Percentiles rank a stretch among this genome's conserved stretches.
Conservation (phyloP, 2,113 vertebrate genomes). For the Mesembrinibis cayennensis region DNA sequence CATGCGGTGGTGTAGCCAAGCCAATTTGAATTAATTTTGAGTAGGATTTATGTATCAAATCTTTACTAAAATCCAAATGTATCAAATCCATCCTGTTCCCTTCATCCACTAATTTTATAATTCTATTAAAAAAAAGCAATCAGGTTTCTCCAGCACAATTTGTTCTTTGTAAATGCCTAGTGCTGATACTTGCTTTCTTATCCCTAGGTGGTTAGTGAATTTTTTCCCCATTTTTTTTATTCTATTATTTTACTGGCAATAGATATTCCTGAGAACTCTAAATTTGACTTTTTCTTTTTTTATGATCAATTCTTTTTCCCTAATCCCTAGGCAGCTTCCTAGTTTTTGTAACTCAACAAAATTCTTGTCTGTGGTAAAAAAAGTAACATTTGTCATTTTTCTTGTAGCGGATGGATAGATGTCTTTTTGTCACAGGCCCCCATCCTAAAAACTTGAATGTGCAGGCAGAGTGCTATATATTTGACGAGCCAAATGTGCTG, state of each 20-base stretch:
- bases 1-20: constrained; percentile 16
- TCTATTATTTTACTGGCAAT: not conserved
- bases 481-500: not conserved
- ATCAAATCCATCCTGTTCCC: constrained; percentile 1
- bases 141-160: not conserved
- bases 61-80: constrained; percentile 48
- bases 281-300: not conserved
- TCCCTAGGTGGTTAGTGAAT: not conserved
- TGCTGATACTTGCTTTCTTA: constrained; percentile 18
- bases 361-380: not conserved
- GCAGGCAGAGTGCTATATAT: not conserved
- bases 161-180: constrained; percentile 1
- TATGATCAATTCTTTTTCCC: not conserved
- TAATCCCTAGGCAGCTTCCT: not conserved
- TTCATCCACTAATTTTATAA: constrained; percentile 56
- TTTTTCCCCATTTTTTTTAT: not conserved
- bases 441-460: not conserved
- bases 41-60: constrained; percentile 49
- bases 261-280: not conserved
- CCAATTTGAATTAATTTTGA: constrained; percentile 50
- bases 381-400: not conserved
- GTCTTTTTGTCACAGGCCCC: not conserved
- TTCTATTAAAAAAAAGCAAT: constrained; percentile 37
- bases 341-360: not conserved
- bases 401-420: not conserved